phyloP scores from a whole-genome alignment of 1,140 invertebrate genomes.

The Calephelis virginiensis region DNA sequence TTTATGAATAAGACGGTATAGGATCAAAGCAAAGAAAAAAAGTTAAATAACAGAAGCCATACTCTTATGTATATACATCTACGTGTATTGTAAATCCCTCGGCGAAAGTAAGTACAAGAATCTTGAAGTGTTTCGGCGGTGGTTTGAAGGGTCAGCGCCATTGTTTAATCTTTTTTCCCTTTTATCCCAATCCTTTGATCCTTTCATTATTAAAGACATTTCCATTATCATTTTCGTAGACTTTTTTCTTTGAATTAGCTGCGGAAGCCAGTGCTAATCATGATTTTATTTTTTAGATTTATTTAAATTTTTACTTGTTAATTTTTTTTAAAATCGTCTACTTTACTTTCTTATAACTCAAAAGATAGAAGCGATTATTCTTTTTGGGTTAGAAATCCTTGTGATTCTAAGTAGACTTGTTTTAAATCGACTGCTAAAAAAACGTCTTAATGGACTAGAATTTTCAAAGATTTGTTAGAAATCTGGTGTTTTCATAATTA shows the following conservation, averaged over 20 bases:
- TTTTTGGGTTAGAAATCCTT: no score
- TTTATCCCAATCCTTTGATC: constrained; percentile 15
- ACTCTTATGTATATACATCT: neutral
- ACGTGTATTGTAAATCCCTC: neutral
- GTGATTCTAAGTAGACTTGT: no score
- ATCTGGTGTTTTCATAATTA: no score
- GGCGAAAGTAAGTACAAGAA: constrained; percentile 1
- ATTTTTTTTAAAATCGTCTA: neutral
- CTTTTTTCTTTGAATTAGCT: constrained; percentile 13
- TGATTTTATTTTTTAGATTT: constrained; percentile 3
- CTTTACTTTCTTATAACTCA: no score
- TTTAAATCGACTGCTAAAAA: no score
- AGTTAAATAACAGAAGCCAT: neutral
- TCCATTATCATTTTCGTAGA: neutral
- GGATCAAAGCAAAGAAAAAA: neutral
- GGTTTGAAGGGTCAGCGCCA: neutral
- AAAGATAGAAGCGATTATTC: no score
- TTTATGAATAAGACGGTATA: no score
- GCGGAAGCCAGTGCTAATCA: constrained; percentile 5
- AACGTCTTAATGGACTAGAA: no score
- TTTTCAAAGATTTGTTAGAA: no score
- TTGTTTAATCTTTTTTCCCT: constrained; percentile 18
- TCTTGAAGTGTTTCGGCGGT: constrained; percentile 13
- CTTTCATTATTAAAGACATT: constrained; percentile 13
- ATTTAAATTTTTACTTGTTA: constrained; percentile 15